Evolutionary conservation across 2,113 vertebrate species (phyloP).

Genomic region (Crotalus helleri): DNA sequence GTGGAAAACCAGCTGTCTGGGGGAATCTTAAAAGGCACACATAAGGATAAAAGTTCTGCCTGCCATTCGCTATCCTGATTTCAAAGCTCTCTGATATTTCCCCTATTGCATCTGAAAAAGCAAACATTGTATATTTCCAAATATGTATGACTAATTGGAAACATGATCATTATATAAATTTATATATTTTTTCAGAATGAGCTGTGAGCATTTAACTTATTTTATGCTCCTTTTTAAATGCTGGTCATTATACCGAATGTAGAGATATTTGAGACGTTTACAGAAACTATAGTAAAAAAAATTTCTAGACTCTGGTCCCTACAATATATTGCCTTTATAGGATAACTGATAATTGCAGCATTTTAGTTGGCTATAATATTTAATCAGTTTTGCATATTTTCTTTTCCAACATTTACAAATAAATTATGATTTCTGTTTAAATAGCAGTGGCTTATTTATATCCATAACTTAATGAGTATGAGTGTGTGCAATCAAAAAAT

Average conservation of each 20-base stretch:
- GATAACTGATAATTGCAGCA: not conserved
- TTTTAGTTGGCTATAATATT: constrained; percentile 35
- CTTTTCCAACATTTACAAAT: constrained; percentile 47
- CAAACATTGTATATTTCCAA: not conserved
- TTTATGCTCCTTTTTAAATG: not conserved
- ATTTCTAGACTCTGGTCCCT: not conserved
- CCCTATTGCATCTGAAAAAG: not conserved
- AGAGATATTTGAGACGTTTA: not conserved
- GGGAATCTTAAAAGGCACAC: not conserved
- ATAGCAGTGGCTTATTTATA: constrained; percentile 54
- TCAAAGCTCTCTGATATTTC: not conserved
- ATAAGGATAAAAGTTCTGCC: not conserved
- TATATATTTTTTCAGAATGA: not conserved
- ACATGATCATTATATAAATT: not conserved
- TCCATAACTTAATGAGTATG: constrained; percentile 54
- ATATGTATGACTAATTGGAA: not conserved
- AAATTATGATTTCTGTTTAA: constrained; percentile 55
- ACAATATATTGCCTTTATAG: not conserved
- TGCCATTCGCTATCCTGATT: not conserved
- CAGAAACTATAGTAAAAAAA: not conserved
- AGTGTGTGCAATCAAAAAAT: constrained; percentile 39
- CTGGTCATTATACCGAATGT: not conserved
- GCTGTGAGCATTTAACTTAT: not conserved
- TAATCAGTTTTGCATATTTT: constrained; percentile 55
- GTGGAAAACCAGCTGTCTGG: not conserved